Conservation (phyloP, 2,888 invertebrate species). For the Apomyelois bistriatella region DNA sequence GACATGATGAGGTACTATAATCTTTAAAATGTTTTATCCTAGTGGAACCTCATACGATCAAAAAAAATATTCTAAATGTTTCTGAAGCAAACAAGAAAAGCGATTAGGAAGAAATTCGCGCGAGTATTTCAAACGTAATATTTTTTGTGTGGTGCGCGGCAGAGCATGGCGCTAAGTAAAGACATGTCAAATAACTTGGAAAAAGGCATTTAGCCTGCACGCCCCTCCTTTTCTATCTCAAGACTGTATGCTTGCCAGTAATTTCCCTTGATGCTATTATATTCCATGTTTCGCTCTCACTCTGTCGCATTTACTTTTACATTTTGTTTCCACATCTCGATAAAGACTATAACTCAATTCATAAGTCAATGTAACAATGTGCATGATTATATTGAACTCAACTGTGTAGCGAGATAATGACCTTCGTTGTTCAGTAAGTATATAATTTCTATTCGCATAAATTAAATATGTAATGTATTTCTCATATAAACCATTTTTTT, state of each 20-base stretch:
- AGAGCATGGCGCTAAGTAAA: constrained; percentile 39
- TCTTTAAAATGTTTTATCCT: no score
- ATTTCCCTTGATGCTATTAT: constrained; percentile 58
- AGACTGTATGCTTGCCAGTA: constrained; percentile 30
- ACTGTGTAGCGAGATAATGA: no score
- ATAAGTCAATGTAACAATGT: no score
- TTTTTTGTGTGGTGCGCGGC: constrained; percentile 46
- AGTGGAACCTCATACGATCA: not conserved
- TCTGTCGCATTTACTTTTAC: constrained; percentile 37
- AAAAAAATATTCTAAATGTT: constrained; percentile 32
- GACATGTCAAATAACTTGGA: constrained; percentile 64
- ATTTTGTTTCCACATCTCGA: constrained; percentile 20
- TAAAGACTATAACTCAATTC: not conserved
- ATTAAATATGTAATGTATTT: no score
- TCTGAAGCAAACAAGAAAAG: constrained; percentile 7
- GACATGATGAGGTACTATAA: no score
- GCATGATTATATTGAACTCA: no score
- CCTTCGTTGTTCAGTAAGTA: no score
- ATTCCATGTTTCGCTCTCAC: constrained; percentile 54
- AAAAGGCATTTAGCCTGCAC: constrained; percentile 65
- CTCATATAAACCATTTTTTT: no score
- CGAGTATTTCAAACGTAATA: constrained; percentile 25
- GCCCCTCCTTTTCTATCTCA: constrained; percentile 43
- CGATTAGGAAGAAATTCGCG: constrained; percentile 20
- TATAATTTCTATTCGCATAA: no score